Evolutionary conservation across 2,113 vertebrate species (phyloP).

Genomic region (Halichoerus grypus): DNA sequence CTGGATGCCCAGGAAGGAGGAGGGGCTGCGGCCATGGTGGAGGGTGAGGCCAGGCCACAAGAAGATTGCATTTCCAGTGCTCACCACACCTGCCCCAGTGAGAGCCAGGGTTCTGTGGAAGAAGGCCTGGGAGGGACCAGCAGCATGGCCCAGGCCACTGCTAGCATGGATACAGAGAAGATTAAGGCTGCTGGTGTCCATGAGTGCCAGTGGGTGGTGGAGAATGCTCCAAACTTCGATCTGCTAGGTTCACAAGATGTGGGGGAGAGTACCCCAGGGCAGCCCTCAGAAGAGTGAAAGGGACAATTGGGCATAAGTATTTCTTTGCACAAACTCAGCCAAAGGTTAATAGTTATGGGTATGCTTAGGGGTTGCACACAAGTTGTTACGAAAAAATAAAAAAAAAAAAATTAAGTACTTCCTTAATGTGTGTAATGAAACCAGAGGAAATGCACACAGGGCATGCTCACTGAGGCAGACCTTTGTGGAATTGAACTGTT

Average conservation of each 20-base stretch:
- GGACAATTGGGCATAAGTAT: not conserved
- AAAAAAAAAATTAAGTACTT: constrained; percentile 42
- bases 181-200: accelerated
- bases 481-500: constrained; percentile 10
- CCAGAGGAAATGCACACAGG: constrained; percentile 43
- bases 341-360: not conserved
- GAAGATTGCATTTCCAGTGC: not conserved
- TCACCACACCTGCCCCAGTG: not conserved
- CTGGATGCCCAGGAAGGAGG: not conserved
- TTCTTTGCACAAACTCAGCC: constrained; percentile 61
- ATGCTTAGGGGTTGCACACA: constrained; percentile 73
- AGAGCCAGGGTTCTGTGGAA: constrained; percentile 28
- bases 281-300: constrained; percentile 74
- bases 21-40: not conserved
- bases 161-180: not conserved
- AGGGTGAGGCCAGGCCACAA: not conserved
- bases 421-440: constrained; percentile 50
- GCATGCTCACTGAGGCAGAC: constrained; percentile 53
- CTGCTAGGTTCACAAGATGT: not conserved
- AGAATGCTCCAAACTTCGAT: accelerated
- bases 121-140: not conserved
- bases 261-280: not conserved
- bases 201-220: constrained; percentile 40
- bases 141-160: accelerated
- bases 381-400: constrained; percentile 3